Evolutionary conservation across 1,140 invertebrate species (phyloP), one percentile per base, ranked within the genome.

Genomic region (Triops cancriformis): DNA sequence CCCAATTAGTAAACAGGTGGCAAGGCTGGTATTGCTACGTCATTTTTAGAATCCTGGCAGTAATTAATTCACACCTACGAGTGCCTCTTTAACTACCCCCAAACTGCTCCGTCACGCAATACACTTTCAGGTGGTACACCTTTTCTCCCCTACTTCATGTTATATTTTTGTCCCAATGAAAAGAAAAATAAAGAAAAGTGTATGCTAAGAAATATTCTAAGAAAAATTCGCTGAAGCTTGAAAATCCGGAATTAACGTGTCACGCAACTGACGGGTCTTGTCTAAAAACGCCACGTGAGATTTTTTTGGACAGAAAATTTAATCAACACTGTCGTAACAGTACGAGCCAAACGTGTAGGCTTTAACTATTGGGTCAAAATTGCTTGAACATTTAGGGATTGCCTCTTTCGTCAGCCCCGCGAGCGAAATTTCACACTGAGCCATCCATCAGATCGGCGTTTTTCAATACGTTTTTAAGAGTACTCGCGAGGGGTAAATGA

Each of bases 1-100:
- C 51, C 51, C 51, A 64, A 64, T 64, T 64, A 64, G 51, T 23
- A 64, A 64, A 64, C 51, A 64, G 51, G 23, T 64, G 51, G 51
- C 18, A 23, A 64, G 18, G 23, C 14, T 23, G 14, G 14, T 64
- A 64, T 23, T 64, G 51, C 51, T 64, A 14, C 51, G 23, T 64
- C 51, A 64, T 23, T 23, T 37, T 37, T 18, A 9, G 51, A 64
- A 64, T 64, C 23, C 51, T 64, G 18, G 7, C n/a, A 18, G 51
- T 23, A 64, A 64, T 64, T 64, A 64, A 64, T 64, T 64, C 51
- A 64, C 51, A 64, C 51, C 51, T 64, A 37, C 31, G 31, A 37
- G 31, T 37, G 31, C 31, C 31, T 64, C 51, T 23, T 64, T 64
- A 64, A 64, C 51, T n/a, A 18, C 51, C 23, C 23, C 51, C 51